These are phyloP conservation scores for Paelopatides confundens DNA, from an alignment of 53 echinoderm and acorn worm species.

Conservation along the genomic window DNA sequence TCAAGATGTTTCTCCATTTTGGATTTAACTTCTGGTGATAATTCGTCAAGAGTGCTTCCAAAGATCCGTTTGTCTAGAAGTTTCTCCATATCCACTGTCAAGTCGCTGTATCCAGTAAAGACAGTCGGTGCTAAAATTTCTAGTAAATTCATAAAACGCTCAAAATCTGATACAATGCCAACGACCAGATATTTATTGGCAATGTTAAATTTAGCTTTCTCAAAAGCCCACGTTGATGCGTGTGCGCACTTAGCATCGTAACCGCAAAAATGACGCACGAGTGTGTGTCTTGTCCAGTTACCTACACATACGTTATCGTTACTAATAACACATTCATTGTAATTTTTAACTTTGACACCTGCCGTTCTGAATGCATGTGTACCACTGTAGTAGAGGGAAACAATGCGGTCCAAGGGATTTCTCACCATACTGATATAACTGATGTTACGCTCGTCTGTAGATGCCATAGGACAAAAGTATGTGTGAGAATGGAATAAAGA, in stretches of 20 bases:
- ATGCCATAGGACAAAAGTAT: not conserved
- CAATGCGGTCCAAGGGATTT: conserved; percentile 1
- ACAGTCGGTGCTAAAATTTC: not conserved
- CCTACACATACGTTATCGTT: conserved; percentile 26
- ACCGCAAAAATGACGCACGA: conserved; percentile 37
- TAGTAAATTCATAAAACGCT: conserved; percentile 5
- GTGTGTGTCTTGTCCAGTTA: conserved; percentile 13
- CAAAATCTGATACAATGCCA: conserved; percentile 13
- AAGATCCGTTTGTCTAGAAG: conserved; percentile 24
- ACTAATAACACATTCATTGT: not conserved
- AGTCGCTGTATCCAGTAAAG: not conserved
- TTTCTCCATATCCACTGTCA: conserved; percentile 4
- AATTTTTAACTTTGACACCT: conserved; percentile 12
- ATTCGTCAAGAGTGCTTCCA: not conserved
- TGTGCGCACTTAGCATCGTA: not conserved
- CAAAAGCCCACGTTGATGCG: conserved; percentile 20
- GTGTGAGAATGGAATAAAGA: conserved; percentile 24
- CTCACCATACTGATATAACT: conserved; percentile 27
- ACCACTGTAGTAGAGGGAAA: conserved; percentile 6
- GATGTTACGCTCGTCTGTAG: conserved; percentile 11
- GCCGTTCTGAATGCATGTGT: not conserved
- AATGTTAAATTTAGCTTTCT: not conserved
- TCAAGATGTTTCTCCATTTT: conserved; percentile 31
- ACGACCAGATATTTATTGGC: conserved; percentile 1
- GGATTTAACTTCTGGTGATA: conserved; percentile 7